These are phyloP conservation scores for Alaudala cheleensis DNA, from an alignment of 2,113 vertebrate species.

Conservation along the genomic window DNA sequence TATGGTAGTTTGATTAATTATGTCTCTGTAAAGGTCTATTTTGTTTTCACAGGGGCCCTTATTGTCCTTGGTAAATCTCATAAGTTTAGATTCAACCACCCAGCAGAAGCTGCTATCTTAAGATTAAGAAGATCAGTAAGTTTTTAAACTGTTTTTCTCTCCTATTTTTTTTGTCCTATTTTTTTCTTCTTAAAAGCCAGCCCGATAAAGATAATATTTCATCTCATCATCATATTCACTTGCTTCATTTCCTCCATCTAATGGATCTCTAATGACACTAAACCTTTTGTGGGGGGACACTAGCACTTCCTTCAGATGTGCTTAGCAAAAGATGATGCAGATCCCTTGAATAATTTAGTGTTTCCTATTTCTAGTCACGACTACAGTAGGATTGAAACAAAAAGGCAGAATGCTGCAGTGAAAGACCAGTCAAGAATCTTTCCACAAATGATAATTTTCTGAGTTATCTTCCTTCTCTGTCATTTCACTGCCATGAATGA, in stretches of 20 bases:
- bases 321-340: constrained; percentile 23
- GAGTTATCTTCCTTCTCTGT: neutral
- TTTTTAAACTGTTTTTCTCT: neutral
- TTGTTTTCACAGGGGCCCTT: constrained; percentile 79
- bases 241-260: constrained; percentile 16
- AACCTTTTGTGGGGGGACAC: neutral
- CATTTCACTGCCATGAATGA: neutral
- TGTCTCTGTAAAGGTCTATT: neutral
- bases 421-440: neutral
- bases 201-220: neutral
- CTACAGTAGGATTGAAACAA: neutral
- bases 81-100: constrained; percentile 96
- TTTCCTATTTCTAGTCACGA: constrained; percentile 14
- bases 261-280: constrained; percentile 1
- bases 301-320: neutral
- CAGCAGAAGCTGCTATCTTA: constrained; percentile 89
- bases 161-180: neutral
- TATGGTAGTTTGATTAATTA: neutral
- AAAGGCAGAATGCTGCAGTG: neutral
- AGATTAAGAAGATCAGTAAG: constrained; percentile 87
- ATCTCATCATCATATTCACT: neutral
- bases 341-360: constrained; percentile 44
- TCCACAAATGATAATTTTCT: neutral
- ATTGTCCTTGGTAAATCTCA: constrained; percentile 88
- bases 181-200: neutral